Conservation (phyloP, 2,113 vertebrate species). For the Apeltes quadracus region DNA sequence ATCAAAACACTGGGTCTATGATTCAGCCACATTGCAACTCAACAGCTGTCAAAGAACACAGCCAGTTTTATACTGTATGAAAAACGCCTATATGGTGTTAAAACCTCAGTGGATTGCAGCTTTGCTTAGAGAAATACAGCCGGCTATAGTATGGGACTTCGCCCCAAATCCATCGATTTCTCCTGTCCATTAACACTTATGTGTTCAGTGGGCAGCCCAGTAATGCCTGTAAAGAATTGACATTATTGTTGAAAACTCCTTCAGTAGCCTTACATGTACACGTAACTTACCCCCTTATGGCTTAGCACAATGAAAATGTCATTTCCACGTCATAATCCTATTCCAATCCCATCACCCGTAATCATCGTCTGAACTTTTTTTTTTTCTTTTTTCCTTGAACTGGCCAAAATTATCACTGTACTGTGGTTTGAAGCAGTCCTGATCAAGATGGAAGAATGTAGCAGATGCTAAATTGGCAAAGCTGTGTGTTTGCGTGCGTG, state of each 20-base stretch:
- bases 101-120: constrained; percentile 52
- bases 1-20: constrained; percentile 60
- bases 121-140: constrained; percentile 41
- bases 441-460: constrained; percentile 51
- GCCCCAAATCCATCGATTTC: constrained; percentile 55
- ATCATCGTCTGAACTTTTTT: constrained; percentile 19
- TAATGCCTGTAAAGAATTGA: constrained; percentile 32
- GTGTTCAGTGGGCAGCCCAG: constrained; percentile 21
- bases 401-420: constrained; percentile 38
- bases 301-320: constrained; percentile 63
- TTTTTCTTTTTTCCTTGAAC: constrained; percentile 29
- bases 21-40: constrained; percentile 44
- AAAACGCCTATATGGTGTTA: constrained; percentile 59
- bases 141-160: constrained; percentile 28
- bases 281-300: constrained; percentile 49
- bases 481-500: constrained; percentile 32
- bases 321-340: constrained; percentile 59
- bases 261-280: constrained; percentile 49
- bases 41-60: constrained; percentile 42
- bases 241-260: constrained; percentile 43
- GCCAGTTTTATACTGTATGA: constrained; percentile 28
- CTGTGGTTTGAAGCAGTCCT: constrained; percentile 31
- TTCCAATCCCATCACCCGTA: constrained; percentile 39
- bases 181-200: constrained; percentile 46
- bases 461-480: constrained; percentile 48